Conservation (phyloP, 2,113 vertebrate species). For the Anseranas semipalmata region DNA sequence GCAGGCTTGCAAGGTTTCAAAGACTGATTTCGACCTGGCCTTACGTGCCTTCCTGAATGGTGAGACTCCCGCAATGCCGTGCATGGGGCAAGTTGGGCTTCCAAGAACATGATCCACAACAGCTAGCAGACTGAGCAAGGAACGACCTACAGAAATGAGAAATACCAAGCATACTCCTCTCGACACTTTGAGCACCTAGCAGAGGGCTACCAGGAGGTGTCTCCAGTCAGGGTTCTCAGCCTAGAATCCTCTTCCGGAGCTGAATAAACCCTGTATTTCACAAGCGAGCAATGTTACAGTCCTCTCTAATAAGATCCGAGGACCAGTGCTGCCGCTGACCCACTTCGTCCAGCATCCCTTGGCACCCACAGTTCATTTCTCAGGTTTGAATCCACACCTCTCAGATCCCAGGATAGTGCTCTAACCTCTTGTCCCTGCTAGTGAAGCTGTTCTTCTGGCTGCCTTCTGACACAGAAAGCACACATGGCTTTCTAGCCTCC, state of each 20-base stretch:
- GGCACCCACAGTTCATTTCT: not conserved
- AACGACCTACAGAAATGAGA: not conserved
- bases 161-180: not conserved
- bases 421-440: not conserved
- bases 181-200: accelerated
- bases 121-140: not conserved
- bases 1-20: not conserved
- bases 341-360: not conserved
- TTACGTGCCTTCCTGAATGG: not conserved
- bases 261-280: not conserved
- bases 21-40: not conserved
- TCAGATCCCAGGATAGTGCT: not conserved
- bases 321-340: not conserved
- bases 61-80: not conserved
- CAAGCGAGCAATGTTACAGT: not conserved
- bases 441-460: not conserved
- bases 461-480: not conserved
- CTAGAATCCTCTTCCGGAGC: not conserved
- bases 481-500: not conserved
- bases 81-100: not conserved
- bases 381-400: not conserved
- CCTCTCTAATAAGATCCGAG: not conserved
- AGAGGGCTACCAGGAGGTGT: not conserved
- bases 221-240: not conserved
- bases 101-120: not conserved